A percentile compares a stretch with the other conserved stretches of the same genome.
phyloP scores from a whole-genome alignment of 1,140 invertebrate genomes.

The Cryptotermes secundus region DNA sequence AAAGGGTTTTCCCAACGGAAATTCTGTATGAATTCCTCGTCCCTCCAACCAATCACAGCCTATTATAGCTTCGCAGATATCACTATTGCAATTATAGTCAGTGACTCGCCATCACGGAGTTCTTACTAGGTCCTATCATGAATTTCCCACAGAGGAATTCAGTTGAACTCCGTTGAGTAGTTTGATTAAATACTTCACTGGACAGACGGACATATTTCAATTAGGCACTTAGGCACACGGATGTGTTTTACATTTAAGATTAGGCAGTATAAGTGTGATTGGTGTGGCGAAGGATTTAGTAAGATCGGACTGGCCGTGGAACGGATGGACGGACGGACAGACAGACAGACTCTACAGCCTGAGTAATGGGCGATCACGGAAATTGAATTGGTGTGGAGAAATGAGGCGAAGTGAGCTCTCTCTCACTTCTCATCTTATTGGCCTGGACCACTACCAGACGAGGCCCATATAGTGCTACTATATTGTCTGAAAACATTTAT shows the following conservation, averaged over 20 bases:
- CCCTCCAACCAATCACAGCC: too few relatives aligned
- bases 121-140: too few relatives aligned
- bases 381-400: constrained; percentile 36
- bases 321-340: not conserved
- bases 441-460: constrained; percentile 18
- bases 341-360: constrained; percentile 11
- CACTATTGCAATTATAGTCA: too few relatives aligned
- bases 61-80: too few relatives aligned
- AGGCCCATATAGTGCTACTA: not conserved
- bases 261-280: not conserved
- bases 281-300: not conserved
- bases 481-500: not conserved
- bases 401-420: constrained; percentile 32
- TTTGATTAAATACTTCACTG: too few relatives aligned
- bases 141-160: too few relatives aligned
- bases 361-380: constrained; percentile 35
- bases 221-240: too few relatives aligned
- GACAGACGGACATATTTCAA: too few relatives aligned
- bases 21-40: too few relatives aligned
- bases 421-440: constrained; percentile 23
- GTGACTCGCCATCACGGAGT: too few relatives aligned
- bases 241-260: not conserved
- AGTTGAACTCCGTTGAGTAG: too few relatives aligned
- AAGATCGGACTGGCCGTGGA: constrained; percentile 5
- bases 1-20: too few relatives aligned